These are phyloP conservation scores for Gisinianus flammeolus DNA, from an alignment of 2,888 invertebrate genomes.

Conservation along the genomic window DNA sequence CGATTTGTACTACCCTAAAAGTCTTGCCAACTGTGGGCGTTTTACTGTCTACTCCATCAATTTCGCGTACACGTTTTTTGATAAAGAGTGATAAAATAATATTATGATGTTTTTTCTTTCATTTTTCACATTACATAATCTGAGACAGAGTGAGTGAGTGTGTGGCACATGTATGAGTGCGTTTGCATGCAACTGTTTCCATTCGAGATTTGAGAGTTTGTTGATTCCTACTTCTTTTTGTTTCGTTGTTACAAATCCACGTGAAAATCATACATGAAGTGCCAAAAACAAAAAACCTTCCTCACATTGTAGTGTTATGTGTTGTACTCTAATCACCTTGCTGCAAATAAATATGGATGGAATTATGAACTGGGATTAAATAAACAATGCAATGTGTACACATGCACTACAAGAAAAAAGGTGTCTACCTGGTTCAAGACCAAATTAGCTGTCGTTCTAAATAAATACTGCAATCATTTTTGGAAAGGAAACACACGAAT, in stretches of 20 bases:
- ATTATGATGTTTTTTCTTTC: not conserved
- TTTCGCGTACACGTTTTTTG: constrained; percentile 4
- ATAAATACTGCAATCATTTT: not conserved
- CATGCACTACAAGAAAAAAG: not conserved
- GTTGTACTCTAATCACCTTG: no score
- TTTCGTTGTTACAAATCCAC: not conserved
- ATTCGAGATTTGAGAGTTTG: not conserved
- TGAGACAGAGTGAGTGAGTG: no score
- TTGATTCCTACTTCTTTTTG: not conserved
- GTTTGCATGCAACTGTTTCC: no score
- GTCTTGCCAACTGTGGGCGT: not conserved
- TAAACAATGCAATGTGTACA: not conserved
- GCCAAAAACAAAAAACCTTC: not conserved
- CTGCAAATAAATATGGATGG: no score
- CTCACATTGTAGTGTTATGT: not conserved
- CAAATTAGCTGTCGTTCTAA: not conserved
- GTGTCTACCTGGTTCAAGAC: not conserved
- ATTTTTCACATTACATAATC: not conserved
- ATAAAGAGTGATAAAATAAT: not conserved
- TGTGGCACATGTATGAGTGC: no score
- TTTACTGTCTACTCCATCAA: not conserved
- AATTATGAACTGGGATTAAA: not conserved
- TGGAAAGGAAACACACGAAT: no score
- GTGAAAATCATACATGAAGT: not conserved
- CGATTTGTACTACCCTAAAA: constrained; percentile 5